Evolutionary conservation across 2,797 vertebrate genomes (phyloP), one percentile per base, ranked within the genome.

Genomic region (Peromyscus aztecus): DNA sequence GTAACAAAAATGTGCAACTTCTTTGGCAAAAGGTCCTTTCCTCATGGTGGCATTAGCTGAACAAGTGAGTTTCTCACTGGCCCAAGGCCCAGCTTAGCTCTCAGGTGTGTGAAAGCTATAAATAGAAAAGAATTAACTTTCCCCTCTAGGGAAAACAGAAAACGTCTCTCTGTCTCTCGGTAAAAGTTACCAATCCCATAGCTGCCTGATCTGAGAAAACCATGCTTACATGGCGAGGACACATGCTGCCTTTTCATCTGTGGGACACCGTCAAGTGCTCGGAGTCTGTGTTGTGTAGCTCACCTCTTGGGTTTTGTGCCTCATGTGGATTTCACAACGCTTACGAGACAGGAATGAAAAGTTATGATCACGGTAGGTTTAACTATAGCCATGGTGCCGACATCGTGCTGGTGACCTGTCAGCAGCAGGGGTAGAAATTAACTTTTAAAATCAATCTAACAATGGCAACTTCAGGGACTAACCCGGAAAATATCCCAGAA

Each of bases 351-450:
- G 95, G 92, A 96, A 80, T 96, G 86, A 75, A 97, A 97, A 97
- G 85, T 96, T 61, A 80, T 21, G 37, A 65, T 87, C 65, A 88
- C 86, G 57, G 67, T 94, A 89, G 92, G 57, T 96, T 93, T 92
- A 98, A 96, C 98, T 97, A 80, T 88, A 96, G 95, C 67, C 94
- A 85, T 93, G 95, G 82, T 94, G 2, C 90, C 96, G 84, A 96
- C 82, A 96, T 84, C 63, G 78, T 97, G 84, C 65, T 95, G 91
- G 90, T 69, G 82, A 97, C 97, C 96, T 11, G 80, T 61, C 75
- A 81, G 14, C 46, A 61, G 27, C 9, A 78, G 83, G 92, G 97
- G 17, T 95, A 71, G 89, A 69, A 59, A 63, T 76, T 69, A 24
- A 40, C 9, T 89, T 95, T 96, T 73, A 87, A n/a, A 55, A 67